These are phyloP conservation scores for Cheilosia impressa DNA, from an alignment of 2,888 invertebrate genomes.

Conservation along the genomic window DNA sequence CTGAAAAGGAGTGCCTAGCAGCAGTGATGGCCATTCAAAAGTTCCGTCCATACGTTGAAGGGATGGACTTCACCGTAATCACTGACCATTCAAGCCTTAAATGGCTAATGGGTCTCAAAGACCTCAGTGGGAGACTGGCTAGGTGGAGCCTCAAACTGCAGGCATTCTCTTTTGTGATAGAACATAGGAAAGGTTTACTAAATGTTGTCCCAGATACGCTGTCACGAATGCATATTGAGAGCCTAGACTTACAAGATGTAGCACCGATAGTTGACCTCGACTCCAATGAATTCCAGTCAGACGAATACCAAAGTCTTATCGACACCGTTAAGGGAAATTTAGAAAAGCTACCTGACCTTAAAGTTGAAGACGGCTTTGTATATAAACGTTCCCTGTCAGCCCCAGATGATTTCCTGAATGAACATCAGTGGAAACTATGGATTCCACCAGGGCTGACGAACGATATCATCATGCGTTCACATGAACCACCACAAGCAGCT, in stretches of 20 bases:
- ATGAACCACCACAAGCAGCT: slow-evolving; percentile 22
- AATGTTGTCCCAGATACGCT: too few relatives aligned
- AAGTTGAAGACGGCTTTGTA: background rate
- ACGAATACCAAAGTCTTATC: background rate
- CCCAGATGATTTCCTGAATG: background rate
- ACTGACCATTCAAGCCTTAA: too few relatives aligned
- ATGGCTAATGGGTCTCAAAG: too few relatives aligned
- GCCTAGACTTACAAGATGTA: background rate
- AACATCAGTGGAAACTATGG: slow-evolving; percentile 30
- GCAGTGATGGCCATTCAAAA: too few relatives aligned
- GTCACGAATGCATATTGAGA: background rate
- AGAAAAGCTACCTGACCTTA: background rate
- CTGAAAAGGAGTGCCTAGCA: too few relatives aligned
- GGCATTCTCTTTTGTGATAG: slow-evolving; percentile 24
- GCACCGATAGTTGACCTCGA: background rate
- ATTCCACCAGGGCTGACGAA: slow-evolving; percentile 16
- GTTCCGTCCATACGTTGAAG: too few relatives aligned
- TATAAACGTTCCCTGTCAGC: background rate
- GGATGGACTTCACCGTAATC: too few relatives aligned
- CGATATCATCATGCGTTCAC: slow-evolving; percentile 9
- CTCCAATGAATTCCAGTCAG: background rate
- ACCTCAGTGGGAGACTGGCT: too few relatives aligned
- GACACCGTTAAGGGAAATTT: background rate
- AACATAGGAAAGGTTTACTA: slow-evolving; percentile 76
- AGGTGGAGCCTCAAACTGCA: background rate